phyloP scores from a whole-genome alignment of 2,113 vertebrate genomes.

The Pampusana beccarii region DNA sequence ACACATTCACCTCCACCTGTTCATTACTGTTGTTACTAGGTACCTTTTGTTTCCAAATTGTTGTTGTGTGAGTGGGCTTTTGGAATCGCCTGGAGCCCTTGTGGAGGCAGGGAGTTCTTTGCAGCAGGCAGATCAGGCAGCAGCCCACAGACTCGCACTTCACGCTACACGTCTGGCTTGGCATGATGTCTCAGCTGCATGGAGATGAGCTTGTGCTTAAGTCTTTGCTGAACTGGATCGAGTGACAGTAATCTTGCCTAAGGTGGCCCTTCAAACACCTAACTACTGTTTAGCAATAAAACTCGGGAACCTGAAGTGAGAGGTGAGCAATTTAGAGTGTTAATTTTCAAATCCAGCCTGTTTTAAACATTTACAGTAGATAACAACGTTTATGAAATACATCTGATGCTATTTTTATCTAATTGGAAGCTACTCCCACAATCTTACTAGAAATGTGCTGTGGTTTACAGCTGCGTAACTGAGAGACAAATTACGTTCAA shows the following conservation, averaged over 20 bases:
- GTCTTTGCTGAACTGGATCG: accelerated
- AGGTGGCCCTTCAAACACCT: neutral
- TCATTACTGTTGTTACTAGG: neutral
- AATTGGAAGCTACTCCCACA: neutral
- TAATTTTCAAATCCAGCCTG: neutral
- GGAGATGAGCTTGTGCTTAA: neutral
- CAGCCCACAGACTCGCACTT: neutral
- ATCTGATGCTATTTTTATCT: neutral
- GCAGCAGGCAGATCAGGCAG: neutral
- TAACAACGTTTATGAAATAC: neutral
- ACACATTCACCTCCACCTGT: neutral
- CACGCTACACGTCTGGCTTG: accelerated
- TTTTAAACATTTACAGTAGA: neutral
- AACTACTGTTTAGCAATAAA: neutral
- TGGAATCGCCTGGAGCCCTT: neutral
- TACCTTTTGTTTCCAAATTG: neutral
- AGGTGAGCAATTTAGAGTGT: neutral
- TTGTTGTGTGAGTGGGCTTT: neutral
- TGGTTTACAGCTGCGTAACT: neutral
- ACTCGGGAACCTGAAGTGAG: neutral
- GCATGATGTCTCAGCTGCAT: neutral
- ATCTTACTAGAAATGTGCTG: neutral
- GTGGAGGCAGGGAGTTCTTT: neutral
- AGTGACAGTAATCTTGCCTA: neutral
- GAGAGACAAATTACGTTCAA: neutral